Base-by-base conservation (phyloP, 2,888 invertebrate genomes). In the Cetonia aurata region DNA sequence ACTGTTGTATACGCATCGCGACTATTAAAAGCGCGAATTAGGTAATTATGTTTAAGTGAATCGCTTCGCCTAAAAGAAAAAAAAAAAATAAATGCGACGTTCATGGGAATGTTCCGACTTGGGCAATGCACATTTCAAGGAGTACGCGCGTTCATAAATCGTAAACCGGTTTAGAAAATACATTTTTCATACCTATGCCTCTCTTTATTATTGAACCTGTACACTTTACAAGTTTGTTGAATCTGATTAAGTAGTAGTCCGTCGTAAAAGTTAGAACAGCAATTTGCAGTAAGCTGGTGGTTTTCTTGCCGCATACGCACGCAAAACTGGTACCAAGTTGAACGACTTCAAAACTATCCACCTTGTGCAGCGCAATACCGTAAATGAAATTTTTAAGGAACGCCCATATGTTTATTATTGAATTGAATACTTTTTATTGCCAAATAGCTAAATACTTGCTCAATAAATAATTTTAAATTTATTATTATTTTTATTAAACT, bases 141-240 rank as follows among this genome's bases (percentile, higher is more conserved):
- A 65, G 37, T 37, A 41, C 48, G 62, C 31, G 8, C 37, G 37
- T 6, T 9, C 37, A 37, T 37, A 37, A 65, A 65, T 52, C 17
- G 33, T 65, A 65, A 65, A 65, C 62, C 62, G 62, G 62, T 65
- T 65, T 65, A 52, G 50, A 52, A 37, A 65, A 41, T 41, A 65
- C 33, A 46, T 65, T 65, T 65, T 65, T 65, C 62, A 65, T 65
- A 65, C 52, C 62, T 50, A 33, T 48, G 62, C 62, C 46, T 65
- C 62, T 65, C 62, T 50, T 50, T 65, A 65, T 52, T 65, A 65
- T 65, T 52, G 62, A 52, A 65, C 62, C 50, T 65, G 62, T 65
- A 65, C 62, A 65, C 62, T 65, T 65, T 65, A 65, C 62, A 65
- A 65, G 62, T 50, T 65, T 65, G 62, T 37, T 52, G 62, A 65